Percentiles rank a stretch among this genome's conserved stretches.
Conservation (phyloP, 2,797 vertebrate genomes). For the Sphenopsis melanotis region DNA sequence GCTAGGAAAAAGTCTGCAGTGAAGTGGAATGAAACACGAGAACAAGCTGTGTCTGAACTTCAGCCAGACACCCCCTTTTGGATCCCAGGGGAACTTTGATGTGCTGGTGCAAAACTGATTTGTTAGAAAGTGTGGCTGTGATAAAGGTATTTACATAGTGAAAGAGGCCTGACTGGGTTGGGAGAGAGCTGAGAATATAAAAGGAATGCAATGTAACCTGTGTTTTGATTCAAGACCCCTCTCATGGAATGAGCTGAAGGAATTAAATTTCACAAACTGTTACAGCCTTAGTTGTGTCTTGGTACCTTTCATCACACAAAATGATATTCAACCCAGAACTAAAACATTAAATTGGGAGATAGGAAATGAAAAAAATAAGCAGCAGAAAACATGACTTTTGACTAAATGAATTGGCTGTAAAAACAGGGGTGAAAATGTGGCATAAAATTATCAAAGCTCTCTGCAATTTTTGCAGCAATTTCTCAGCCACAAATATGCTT, state of each 20-base stretch:
- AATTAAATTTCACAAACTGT: background rate
- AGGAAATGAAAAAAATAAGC: conserved; percentile 46
- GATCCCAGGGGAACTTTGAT: background rate
- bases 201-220: background rate
- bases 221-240: background rate
- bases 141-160: background rate
- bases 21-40: background rate
- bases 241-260: background rate
- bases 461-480: conserved; percentile 47
- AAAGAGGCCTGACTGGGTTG: background rate
- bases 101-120: background rate
- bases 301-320: background rate
- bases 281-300: background rate
- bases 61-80: background rate
- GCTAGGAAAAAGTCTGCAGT: background rate
- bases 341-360: conserved; percentile 42
- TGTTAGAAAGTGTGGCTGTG: background rate
- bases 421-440: conserved; percentile 47
- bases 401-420: conserved; percentile 64
- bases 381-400: conserved; percentile 56
- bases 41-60: background rate
- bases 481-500: conserved; percentile 68
- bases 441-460: conserved; percentile 63
- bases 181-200: background rate
- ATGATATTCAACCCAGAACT: background rate